phyloP scores from a whole-genome alignment of 2,888 invertebrate species.

The Dasysyrphus tricinctus region DNA sequence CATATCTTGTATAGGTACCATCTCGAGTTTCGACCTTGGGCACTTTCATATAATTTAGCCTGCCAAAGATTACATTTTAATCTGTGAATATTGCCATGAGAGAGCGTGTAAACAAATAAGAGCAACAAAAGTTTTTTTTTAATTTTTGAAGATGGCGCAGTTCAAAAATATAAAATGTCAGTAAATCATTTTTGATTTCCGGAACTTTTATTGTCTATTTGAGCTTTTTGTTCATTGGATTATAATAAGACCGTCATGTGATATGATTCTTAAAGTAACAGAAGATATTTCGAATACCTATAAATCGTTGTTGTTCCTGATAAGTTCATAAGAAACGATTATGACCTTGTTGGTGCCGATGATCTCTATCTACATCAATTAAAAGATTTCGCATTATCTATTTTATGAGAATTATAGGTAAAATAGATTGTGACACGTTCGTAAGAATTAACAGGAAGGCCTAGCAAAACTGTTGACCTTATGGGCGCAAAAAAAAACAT shows the following conservation, averaged over 20 bases:
- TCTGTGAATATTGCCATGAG: conserved; percentile 30
- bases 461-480: conserved; percentile 8
- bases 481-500: neutral
- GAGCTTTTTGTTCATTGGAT: conserved; percentile 30
- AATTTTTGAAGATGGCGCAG: conserved; percentile 28
- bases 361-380: conserved; percentile 14
- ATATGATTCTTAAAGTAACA: neutral
- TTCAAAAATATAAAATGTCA: conserved; percentile 27
- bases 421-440: conserved; percentile 3
- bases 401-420: conserved; percentile 6
- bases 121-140: conserved; percentile 11
- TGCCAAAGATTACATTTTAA: conserved; percentile 28
- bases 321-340: conserved; percentile 13
- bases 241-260: neutral
- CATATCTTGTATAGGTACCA: neutral
- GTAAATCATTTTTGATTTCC: conserved; percentile 32
- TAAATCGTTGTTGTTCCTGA: conserved; percentile 23
- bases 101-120: conserved; percentile 40
- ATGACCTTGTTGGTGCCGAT: conserved; percentile 23
- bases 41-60: conserved; percentile 17
- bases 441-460: neutral
- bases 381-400: neutral
- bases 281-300: conserved; percentile 23
- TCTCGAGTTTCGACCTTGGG: conserved; percentile 8
- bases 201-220: conserved; percentile 1